Base-by-base conservation (phyloP, 1,140 invertebrate genomes). In the Octopus bimaculoides region DNA sequence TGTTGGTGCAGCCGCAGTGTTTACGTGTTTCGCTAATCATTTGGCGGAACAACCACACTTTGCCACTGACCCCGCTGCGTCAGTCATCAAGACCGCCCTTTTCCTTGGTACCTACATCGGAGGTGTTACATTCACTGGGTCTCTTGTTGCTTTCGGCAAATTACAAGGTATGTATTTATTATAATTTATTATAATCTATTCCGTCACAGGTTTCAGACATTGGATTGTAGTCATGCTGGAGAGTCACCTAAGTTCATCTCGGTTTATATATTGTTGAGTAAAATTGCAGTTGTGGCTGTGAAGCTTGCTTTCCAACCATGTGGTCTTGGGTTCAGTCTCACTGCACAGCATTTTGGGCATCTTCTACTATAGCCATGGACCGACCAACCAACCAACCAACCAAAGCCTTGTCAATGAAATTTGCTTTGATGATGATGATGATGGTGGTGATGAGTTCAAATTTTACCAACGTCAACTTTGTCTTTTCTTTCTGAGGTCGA, bases 21-120 rank as follows among this genome's bases (percentile, higher is more conserved):
- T 96, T 55, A 97, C 96, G 0, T 97, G 96, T 88, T 87, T 96
- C 52, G 93, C 95, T 1, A 96, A 96, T 71, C 96, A 93, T 90
- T 93, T 97, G 87, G 93, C 94, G 83, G 95, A 97, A 85, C 95
- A 94, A 88, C 93, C 95, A 5, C 93, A 93, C 76, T 95, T 97
- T 91, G 94, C 93, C n/a, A 93, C 93, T 1, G 95, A 96, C 89
- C 94, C 95, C 17, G 94, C 95, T 5, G 89, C 95, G 0, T 94
- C 93, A 85, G 94, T 96, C n/a, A 92, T 96, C 69, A 96, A 96
- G 90, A 95, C 95, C 0, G 94, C 95, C 14, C 91, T 97, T 4
- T 97, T 96, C 91, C 91, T 97, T 6, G 96, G 96, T 7, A 96
- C 96, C 1, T 96, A 94, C 90, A 97, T 97, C 86, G 96, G 96